These are phyloP conservation scores for Orientallactaga bullata DNA, from an alignment of 2,113 vertebrate genomes.

Conservation along the genomic window DNA sequence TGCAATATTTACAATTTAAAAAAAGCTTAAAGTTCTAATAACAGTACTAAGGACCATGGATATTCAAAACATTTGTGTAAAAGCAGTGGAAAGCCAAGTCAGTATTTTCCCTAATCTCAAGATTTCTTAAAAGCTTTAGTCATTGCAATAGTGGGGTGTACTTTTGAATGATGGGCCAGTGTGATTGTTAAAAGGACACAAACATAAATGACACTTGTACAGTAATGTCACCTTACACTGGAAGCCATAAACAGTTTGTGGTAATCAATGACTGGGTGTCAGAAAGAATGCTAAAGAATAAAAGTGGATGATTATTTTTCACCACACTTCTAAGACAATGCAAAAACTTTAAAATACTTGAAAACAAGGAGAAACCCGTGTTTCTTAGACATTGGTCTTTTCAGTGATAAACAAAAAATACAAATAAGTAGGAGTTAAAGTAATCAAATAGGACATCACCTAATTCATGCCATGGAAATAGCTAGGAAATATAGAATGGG, in stretches of 20 bases:
- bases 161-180: neutral
- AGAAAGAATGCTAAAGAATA: neutral
- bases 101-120: neutral
- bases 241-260: neutral
- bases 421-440: too few relatives aligned
- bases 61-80: neutral
- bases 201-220: neutral
- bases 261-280: neutral
- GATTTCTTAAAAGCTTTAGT: neutral
- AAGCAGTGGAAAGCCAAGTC: neutral
- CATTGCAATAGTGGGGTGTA: neutral
- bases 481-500: too few relatives aligned
- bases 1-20: neutral
- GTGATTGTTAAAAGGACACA: neutral
- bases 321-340: too few relatives aligned
- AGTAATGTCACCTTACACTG: neutral
- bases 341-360: too few relatives aligned
- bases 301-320: too few relatives aligned
- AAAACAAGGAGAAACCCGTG: too few relatives aligned
- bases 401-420: too few relatives aligned
- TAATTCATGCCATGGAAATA: too few relatives aligned
- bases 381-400: too few relatives aligned
- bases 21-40: neutral
- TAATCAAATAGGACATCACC: too few relatives aligned
- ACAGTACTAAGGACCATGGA: neutral